Base-by-base conservation (phyloP, 1,140 invertebrate genomes). In the Subanguina moxae region DNA sequence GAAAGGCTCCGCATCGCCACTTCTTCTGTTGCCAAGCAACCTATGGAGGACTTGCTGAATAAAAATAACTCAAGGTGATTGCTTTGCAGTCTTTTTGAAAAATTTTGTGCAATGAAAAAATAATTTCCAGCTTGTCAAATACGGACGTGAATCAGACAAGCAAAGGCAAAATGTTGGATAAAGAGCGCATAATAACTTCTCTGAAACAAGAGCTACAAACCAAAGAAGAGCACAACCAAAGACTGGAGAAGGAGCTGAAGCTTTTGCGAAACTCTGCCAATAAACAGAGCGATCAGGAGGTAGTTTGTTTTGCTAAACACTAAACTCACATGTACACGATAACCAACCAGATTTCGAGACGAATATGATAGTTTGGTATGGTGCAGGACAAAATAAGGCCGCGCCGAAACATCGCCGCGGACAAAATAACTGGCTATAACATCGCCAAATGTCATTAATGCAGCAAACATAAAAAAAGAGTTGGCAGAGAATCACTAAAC, bases 161-260 rank as follows among this genome's bases (percentile, higher is more conserved):
- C 13, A 71, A 71, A 57, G 62, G 56, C 66, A 78, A 73, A 46
- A 48, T 77, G 56, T 56, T 57, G 13, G 64, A 73, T 38, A 59
- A 67, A 27, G 75, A 76, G 23, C 28, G 65, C 1, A 67, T 71
- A 48, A 38, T 78, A 30, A 67, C 73, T 11, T 38, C 65, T 15
- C 42, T 77, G 62, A 56, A 62, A 42, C 23, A 32, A 15, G 76
- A 78, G 19, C 17, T 73, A 8, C 65, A 64, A 52, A 43, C 42
- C 13, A 78, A 71, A 62, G 70, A 74, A 23, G 71, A 76, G 9
- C 23, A 45, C n/a, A 52, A 58, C 15, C 48, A 17, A 17, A 70
- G 57, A 32, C 43, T 77, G 48, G 71, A 80, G 25, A 52, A 71
- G n/a, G 71, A 80, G 45, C 32, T 78, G 25, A 21, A 64, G 11